phyloP scores from a whole-genome alignment of 2,113 vertebrate genomes.

The Lampris incognitus region DNA sequence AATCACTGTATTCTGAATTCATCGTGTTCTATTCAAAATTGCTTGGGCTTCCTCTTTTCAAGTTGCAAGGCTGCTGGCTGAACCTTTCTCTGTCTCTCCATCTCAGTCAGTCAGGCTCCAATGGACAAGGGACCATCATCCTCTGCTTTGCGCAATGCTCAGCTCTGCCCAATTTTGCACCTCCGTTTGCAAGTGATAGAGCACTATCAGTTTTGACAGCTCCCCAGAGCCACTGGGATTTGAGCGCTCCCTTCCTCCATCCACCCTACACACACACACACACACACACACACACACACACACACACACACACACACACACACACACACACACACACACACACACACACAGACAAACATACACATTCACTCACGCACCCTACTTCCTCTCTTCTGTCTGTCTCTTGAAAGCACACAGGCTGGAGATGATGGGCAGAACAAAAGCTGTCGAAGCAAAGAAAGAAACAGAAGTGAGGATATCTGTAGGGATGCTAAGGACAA shows the following conservation, averaged over 20 bases:
- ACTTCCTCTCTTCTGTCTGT: slow-evolving; percentile 59
- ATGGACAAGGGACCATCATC: slow-evolving; percentile 76
- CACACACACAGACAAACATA: slow-evolving; percentile 9
- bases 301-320: slow-evolving; percentile 35
- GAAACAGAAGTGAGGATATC: slow-evolving; percentile 62
- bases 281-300: slow-evolving; percentile 1
- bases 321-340: slow-evolving; percentile 35
- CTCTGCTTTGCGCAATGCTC: slow-evolving; percentile 72
- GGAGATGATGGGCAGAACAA: slow-evolving; percentile 77
- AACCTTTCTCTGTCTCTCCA: slow-evolving; percentile 71
- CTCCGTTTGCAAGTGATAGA: slow-evolving; percentile 81
- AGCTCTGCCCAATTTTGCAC: slow-evolving; percentile 81
- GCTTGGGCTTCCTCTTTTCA: slow-evolving; percentile 60
- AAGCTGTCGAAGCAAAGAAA: slow-evolving; percentile 74
- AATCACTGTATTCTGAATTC: slow-evolving; percentile 48
- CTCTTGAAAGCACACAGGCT: slow-evolving; percentile 65
- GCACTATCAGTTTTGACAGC: slow-evolving; percentile 85
- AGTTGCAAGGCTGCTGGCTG: slow-evolving; percentile 62
- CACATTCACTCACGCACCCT: not conserved
- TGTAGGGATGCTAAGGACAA: slow-evolving; percentile 71
- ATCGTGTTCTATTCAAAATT: slow-evolving; percentile 53
- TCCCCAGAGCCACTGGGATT: slow-evolving; percentile 79
- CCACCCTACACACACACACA: slow-evolving; percentile 46
- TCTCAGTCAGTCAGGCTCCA: slow-evolving; percentile 76
- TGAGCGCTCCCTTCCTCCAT: slow-evolving; percentile 72